Conservation (phyloP, 1,140 invertebrate genomes). For the Cyclargus thomasi region DNA sequence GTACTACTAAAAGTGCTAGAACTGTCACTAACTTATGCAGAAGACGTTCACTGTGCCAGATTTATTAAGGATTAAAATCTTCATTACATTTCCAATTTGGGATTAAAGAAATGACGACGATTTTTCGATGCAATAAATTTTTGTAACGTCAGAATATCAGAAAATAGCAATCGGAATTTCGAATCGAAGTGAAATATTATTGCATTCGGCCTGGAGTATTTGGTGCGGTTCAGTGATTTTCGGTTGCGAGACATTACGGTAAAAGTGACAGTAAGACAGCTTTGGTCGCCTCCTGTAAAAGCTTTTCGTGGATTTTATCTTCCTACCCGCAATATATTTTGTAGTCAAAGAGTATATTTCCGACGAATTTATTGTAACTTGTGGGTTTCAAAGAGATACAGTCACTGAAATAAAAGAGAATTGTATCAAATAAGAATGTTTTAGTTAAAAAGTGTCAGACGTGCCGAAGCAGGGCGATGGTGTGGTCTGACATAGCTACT, state of each 20-base stretch:
- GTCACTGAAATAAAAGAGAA: too few species aligned
- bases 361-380: neutral
- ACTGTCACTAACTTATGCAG: neutral
- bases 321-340: neutral
- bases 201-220: neutral
- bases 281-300: neutral
- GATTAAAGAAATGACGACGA: neutral
- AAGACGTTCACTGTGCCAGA: neutral
- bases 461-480: too few species aligned
- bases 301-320: conserved; percentile 4
- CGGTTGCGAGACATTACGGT: neutral
- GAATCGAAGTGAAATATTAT: neutral
- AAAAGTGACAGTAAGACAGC: conserved; percentile 13
- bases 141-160: neutral
- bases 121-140: neutral
- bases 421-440: too few species aligned
- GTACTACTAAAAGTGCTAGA: neutral
- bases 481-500: too few species aligned
- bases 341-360: neutral
- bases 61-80: neutral
- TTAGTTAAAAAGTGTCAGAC: too few species aligned
- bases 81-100: neutral
- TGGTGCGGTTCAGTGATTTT: neutral
- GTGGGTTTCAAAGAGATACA: too few species aligned
- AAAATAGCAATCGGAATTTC: conserved; percentile 1